Evolutionary conservation across 2,888 invertebrate species (phyloP), one percentile per base, ranked within the genome.

Genomic region (Anoncus sp.): DNA sequence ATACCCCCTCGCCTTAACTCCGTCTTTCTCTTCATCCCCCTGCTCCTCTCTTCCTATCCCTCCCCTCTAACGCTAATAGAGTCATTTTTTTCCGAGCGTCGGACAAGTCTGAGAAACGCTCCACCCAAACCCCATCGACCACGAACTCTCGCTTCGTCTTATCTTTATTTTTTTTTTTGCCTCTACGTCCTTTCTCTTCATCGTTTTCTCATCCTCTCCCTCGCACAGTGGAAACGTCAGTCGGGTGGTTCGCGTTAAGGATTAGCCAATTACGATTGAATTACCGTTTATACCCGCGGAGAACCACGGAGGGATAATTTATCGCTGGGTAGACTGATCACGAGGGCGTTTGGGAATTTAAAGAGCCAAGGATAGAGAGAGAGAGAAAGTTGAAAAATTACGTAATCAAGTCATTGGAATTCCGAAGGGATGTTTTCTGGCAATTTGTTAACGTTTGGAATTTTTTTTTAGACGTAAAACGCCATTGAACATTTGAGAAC

Each of bases 201-300:
- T 63, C 20, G 27, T 40, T 60, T 59, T 45, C 18, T 22, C 20
- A 45, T 57, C 16, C 40, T 47, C 53, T 40, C 38, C 75, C 81
- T 79, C 78, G 73, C 60, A 18, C 73, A 85, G 82, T n/a, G n/a
- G 74, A 72, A 77, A 75, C 70, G 70, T 73, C 76, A 83, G 31
- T 55, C 35, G 55, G n/a, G 51, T 10, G 16, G 53, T 31, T 80
- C 81, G 82, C 81, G 86, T 88, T 88, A 88, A 88, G 87, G 87
- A 91, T 91, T 90, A 90, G 89, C 87, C 90, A 90, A 90, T 91
- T 91, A 90, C 88, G 87, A 89, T 89, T 88, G 88, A 89, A 90
- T 90, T 88, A 90, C 87, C 85, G 76, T 73, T n/a, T n/a, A n/a
- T n/a, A 66, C 82, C 70, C 62, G 75, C n/a, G n/a, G n/a, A n/a